A percentile compares a stretch with the other conserved stretches of the same genome.
Conservation (phyloP, 2,888 invertebrate species). For the Metellina segmentata region DNA sequence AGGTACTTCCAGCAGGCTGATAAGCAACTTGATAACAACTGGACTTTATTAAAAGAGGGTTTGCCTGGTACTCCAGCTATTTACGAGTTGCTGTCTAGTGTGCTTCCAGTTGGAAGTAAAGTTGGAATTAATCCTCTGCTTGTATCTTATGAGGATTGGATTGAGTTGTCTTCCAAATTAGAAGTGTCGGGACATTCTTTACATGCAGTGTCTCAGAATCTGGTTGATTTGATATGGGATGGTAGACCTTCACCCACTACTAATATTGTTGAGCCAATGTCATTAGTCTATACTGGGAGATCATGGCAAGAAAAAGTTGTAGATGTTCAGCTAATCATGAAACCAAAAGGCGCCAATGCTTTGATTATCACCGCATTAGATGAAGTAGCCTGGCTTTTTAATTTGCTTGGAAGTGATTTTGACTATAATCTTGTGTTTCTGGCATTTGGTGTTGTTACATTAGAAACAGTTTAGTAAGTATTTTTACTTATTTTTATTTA, state of each 20-base stretch:
- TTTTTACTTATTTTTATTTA: not conserved
- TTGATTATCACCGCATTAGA: too few relatives aligned
- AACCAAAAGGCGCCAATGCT: too few relatives aligned
- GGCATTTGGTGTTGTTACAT: slow-evolving; percentile 81
- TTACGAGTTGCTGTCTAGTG: slow-evolving; percentile 87
- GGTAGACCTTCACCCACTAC: slow-evolving; percentile 84
- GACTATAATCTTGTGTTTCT: slow-evolving; percentile 89
- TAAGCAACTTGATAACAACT: slow-evolving; percentile 89
- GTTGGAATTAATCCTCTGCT: slow-evolving; percentile 91
- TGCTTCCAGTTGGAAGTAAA: slow-evolving; percentile 83
- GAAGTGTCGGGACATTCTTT: slow-evolving; percentile 85
- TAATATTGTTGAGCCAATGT: slow-evolving; percentile 77
- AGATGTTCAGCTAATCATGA: too few relatives aligned
- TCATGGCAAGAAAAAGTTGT: too few relatives aligned
- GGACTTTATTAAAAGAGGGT: slow-evolving; percentile 95
- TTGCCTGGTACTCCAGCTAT: slow-evolving; percentile 85
- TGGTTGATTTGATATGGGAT: slow-evolving; percentile 85
- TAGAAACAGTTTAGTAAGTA: slow-evolving; percentile 78
- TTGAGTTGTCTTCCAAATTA: slow-evolving; percentile 84
- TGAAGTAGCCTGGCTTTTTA: too few relatives aligned
- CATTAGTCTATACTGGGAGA: slow-evolving; percentile 74
- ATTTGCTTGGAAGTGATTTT: slow-evolving; percentile 94
- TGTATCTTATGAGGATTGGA: slow-evolving; percentile 85
- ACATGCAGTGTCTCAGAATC: slow-evolving; percentile 86
- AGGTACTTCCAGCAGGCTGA: slow-evolving; percentile 95